Evolutionary conservation across 2,888 invertebrate genomes (phyloP).

Genomic region (Clepsis dumicolana): DNA sequence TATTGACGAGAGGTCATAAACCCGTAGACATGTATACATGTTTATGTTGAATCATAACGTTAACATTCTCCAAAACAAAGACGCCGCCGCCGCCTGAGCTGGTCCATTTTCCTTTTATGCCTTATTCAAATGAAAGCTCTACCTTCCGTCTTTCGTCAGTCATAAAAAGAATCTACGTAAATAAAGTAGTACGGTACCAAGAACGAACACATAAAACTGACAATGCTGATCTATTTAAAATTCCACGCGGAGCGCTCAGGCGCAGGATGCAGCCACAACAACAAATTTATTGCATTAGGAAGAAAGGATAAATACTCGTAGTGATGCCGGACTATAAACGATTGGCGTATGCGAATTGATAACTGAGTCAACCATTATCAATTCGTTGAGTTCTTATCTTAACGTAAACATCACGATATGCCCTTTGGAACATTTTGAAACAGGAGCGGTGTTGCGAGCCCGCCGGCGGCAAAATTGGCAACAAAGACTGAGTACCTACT

Average conservation of each 20-base stretch:
- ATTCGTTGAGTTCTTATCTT: no score
- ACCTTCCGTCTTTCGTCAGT: slow-evolving; percentile 58
- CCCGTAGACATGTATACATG: slow-evolving; percentile 31
- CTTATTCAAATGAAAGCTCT: slow-evolving; percentile 67
- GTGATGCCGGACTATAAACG: neutral
- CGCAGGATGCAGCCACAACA: slow-evolving; percentile 21
- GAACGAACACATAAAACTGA: slow-evolving; percentile 36
- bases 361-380: no score
- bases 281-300: slow-evolving; percentile 1
- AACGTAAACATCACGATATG: no score
- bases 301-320: neutral
- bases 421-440: no score
- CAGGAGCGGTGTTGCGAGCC: no score
- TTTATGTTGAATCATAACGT: slow-evolving; percentile 45
- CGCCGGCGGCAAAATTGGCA: no score
- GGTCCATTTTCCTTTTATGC: slow-evolving; percentile 60
- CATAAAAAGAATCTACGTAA: slow-evolving; percentile 64
- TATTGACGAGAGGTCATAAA: slow-evolving; percentile 32
- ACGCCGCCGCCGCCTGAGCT: slow-evolving; percentile 30
- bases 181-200: slow-evolving; percentile 49
- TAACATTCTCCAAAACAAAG: slow-evolving; percentile 44
- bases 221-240: slow-evolving; percentile 37
- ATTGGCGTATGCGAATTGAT: neutral
- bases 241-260: slow-evolving; percentile 20
- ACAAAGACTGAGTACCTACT: no score